Percentiles rank a stretch among this genome's conserved stretches.
Conservation (phyloP, 2,113 vertebrate species). For the Oryzias curvinotus region DNA sequence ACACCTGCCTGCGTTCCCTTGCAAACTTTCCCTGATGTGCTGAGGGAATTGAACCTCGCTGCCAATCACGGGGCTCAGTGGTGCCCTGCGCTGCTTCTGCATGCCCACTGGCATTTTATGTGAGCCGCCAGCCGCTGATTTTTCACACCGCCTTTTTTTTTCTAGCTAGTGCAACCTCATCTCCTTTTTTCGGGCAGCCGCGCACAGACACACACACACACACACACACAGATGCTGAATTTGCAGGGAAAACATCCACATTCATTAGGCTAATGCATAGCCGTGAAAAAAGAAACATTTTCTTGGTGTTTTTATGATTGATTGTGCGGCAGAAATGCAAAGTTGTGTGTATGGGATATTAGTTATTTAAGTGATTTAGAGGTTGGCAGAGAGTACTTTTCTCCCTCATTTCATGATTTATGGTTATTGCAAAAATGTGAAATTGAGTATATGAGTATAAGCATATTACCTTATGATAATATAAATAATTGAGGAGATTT, state of each 20-base stretch:
- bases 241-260: constrained; percentile 56
- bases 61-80: constrained; percentile 23
- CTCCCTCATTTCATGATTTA: constrained; percentile 68
- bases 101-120: constrained; percentile 13
- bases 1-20: constrained; percentile 41
- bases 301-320: constrained; percentile 71
- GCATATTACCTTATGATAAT: constrained; percentile 79
- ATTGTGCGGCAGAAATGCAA: constrained; percentile 71
- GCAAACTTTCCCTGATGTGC: constrained; percentile 27
- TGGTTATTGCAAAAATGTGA: constrained; percentile 76
- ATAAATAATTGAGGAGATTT: constrained; percentile 79
- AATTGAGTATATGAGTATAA: constrained; percentile 78
- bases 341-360: constrained; percentile 72
- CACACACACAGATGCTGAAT: constrained; percentile 4
- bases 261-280: constrained; percentile 77
- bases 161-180: constrained; percentile 20
- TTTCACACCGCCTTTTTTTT: constrained; percentile 32
- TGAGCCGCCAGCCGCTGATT: constrained; percentile 14
- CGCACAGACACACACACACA: neutral
- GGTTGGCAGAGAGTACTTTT: constrained; percentile 70
- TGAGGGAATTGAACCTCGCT: constrained; percentile 36
- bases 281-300: constrained; percentile 57
- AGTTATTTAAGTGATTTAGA: constrained; percentile 79
- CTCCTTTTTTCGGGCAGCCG: constrained; percentile 12
- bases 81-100: constrained; percentile 1